phyloP scores from a whole-genome alignment of 2,113 vertebrate species.

The Dendropsophus ebraccatus region DNA sequence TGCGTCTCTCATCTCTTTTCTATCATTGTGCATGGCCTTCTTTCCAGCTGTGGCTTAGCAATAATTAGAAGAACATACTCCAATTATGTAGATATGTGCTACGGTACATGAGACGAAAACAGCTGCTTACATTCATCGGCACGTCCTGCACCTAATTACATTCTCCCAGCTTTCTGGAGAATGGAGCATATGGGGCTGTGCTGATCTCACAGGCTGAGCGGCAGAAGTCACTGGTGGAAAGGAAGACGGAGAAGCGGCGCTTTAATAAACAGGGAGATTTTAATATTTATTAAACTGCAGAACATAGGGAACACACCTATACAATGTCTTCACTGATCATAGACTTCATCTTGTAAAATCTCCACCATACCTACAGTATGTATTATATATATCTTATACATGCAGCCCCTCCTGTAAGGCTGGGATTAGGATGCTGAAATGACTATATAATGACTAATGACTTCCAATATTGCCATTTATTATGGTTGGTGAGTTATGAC shows the following conservation, averaged over 20 bases:
- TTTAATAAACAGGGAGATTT: constrained; percentile 11
- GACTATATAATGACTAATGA: not conserved
- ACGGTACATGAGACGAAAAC: constrained; percentile 68
- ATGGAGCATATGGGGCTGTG: constrained; percentile 62
- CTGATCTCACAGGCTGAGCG: constrained; percentile 60
- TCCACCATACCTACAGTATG: not conserved
- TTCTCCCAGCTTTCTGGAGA: constrained; percentile 66
- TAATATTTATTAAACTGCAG: constrained; percentile 1
- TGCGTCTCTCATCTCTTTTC: not conserved
- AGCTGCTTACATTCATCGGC: constrained; percentile 74
- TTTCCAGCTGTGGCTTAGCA: constrained; percentile 64
- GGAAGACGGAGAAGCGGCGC: constrained; percentile 37
- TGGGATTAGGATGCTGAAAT: not conserved
- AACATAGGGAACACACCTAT: not conserved
- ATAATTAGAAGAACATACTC: constrained; percentile 76
- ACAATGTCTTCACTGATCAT: not conserved
- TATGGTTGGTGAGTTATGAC: not conserved
- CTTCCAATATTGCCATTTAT: not conserved
- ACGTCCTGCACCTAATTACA: constrained; percentile 67
- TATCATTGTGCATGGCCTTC: not conserved
- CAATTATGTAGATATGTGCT: constrained; percentile 67
- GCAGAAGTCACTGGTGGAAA: constrained; percentile 58
- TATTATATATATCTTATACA: not conserved
- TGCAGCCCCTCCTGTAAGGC: too few relatives aligned
- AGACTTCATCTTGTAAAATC: not conserved